Conservation (phyloP, 2,888 invertebrate species). For the Leptinotarsa tumamoca region DNA sequence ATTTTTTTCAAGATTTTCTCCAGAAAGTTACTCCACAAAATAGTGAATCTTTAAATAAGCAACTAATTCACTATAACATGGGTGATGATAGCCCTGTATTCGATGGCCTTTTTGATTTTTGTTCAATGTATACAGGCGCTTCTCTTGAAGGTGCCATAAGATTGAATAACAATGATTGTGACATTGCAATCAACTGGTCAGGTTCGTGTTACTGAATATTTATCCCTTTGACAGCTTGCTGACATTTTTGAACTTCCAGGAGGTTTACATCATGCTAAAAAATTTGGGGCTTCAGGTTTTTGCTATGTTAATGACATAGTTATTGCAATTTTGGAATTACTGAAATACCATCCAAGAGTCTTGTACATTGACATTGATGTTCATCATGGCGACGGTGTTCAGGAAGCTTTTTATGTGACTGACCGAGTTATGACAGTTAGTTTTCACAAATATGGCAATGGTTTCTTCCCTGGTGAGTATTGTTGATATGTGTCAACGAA, state of each 20-base stretch:
- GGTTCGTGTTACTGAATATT: slow-evolving; percentile 63
- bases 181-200: slow-evolving; percentile 99
- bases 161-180: slow-evolving; percentile 92
- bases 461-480: slow-evolving; percentile 89
- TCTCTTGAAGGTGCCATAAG: slow-evolving; percentile 97
- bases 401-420: slow-evolving; percentile 97
- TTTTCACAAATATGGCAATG: slow-evolving; percentile 98
- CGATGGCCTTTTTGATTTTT: slow-evolving; percentile 98
- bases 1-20: slow-evolving; percentile 78
- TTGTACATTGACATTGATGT: slow-evolving; percentile 99
- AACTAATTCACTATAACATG: slow-evolving; percentile 94
- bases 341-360: slow-evolving; percentile 94
- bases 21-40: slow-evolving; percentile 96
- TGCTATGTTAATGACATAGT: slow-evolving; percentile 99
- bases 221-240: not conserved
- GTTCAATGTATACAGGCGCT: slow-evolving; percentile 98
- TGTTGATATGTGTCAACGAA: too few species aligned
- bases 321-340: slow-evolving; percentile 92
- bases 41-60: slow-evolving; percentile 92
- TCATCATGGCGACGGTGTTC: slow-evolving; percentile 97
- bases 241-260: slow-evolving; percentile 45
- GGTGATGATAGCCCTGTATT: slow-evolving; percentile 97
- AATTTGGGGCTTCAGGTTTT: slow-evolving; percentile 98
- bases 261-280: slow-evolving; percentile 97
- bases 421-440: slow-evolving; percentile 99